Conservation (phyloP, 2,113 vertebrate species). For the Phrynocephalus versicolor region DNA sequence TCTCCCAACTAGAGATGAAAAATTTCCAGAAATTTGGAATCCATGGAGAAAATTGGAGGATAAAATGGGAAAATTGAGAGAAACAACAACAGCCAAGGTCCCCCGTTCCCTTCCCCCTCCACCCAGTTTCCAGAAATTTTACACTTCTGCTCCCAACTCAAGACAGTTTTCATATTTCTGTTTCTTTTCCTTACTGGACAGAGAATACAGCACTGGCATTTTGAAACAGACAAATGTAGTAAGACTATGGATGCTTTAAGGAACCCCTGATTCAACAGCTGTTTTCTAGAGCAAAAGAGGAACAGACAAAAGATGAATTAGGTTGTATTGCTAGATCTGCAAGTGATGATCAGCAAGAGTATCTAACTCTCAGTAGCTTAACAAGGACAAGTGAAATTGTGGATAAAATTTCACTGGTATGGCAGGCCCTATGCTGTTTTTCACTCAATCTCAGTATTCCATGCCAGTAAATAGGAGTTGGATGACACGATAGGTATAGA, state of each 20-base stretch:
- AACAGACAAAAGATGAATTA: neutral
- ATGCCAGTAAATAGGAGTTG: neutral
- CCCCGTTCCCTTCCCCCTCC: no score
- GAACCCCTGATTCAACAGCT: no score
- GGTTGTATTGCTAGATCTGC: neutral
- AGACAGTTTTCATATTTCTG: neutral
- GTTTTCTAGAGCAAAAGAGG: no score
- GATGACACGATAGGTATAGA: neutral
- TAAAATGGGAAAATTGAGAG: no score
- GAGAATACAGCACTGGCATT: neutral
- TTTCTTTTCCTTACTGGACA: neutral
- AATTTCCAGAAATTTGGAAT: no score
- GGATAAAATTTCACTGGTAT: neutral
- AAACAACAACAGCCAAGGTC: no score
- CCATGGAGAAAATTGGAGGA: no score
- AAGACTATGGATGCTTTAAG: neutral
- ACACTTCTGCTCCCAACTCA: no score
- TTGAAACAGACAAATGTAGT: neutral
- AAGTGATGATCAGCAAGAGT: neutral
- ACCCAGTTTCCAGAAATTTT: no score
- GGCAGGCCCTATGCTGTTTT: neutral
- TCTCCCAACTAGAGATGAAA: no score
- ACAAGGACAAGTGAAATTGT: neutral
- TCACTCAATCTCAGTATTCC: neutral
- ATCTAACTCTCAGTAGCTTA: neutral